Base-by-base conservation (phyloP, 2,113 vertebrate species). In the Lampris incognitus region DNA sequence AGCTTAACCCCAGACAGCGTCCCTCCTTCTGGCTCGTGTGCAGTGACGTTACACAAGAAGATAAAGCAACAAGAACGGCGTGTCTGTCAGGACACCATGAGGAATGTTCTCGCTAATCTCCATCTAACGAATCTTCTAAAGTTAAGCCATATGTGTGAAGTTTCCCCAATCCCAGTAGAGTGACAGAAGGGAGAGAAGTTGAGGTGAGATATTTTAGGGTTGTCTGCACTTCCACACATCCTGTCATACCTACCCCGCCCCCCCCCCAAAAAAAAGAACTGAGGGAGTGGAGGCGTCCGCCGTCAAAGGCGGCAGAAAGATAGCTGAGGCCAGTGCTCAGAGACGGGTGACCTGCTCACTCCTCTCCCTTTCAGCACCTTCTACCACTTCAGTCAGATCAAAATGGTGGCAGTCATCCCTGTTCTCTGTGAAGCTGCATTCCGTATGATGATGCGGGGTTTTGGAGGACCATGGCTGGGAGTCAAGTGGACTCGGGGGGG, bases 1-100 rank as follows among this genome's bases (percentile, higher is more conserved):
- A 85, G 86, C 88, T 91, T 92, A 93, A 87, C 80, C 82, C 86
- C 68, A 11, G 79, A 87, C 74, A 89, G 84, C 88, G 77, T 66
- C 87, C 78, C 86, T 83, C 81, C 77, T 66, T 82, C 81, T 90
- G 78, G 9, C 64, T 24, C 66, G 72, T 62, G 70, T 84, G 82
- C 66, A 24, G 76, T 68, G 75, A 77, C 6, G 48, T 38, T n/a
- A 66, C 13, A 51, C 79, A 68, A 79, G 78, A 73, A 55, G 76
- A 83, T 84, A 87, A 81, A 38, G 76, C 91, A 90, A 91, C 72
- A 84, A 63, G 66, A 69, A 66, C 13, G 9, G 38, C n/a, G 37
- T 54, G 36, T 84, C 72, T 78, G 59, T 56, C 48, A 8, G 60
- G 1, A 81, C 84, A 92, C 83, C 87, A 86, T 85, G 68, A 83